A percentile compares a stretch with the other conserved stretches of the same genome.
Evolutionary conservation across 2,797 vertebrate genomes (phyloP).

Genomic region (Ibycter americanus): DNA sequence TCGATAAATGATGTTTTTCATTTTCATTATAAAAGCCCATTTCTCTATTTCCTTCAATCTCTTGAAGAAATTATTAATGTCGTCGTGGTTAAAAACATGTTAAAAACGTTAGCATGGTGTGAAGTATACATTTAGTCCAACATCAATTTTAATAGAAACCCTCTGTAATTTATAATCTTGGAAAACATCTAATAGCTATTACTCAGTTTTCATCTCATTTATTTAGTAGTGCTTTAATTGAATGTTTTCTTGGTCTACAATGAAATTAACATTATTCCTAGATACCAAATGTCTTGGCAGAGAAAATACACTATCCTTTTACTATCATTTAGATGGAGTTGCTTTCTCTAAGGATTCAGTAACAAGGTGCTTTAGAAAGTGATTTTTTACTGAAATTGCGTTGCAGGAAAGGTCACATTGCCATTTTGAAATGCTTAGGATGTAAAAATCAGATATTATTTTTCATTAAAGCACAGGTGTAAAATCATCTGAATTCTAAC

Average conservation of each 20-base stretch:
- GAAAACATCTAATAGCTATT: neutral
- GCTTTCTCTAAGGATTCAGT: neutral
- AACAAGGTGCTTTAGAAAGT: neutral
- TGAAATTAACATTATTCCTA: neutral
- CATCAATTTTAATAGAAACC: neutral
- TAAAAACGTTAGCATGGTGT: neutral
- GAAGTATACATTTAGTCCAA: neutral
- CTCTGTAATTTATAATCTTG: neutral
- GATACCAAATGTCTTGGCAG: neutral
- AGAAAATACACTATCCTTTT: neutral
- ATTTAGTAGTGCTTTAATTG: neutral
- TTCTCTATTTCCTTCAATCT: neutral
- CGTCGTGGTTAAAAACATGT: neutral
- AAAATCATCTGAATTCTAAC: neutral
- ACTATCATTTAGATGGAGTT: neutral
- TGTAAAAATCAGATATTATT: neutral
- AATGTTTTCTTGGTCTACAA: neutral
- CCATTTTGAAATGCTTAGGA: neutral
- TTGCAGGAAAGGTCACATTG: neutral
- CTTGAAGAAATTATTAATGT: neutral
- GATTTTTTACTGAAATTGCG: slow-evolving; percentile 4
- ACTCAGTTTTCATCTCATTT: neutral
- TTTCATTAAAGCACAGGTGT: neutral
- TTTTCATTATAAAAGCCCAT: neutral
- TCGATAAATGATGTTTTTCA: neutral